A percentile compares a stretch with the other conserved stretches of the same genome.
Conservation (phyloP, 2,113 vertebrate genomes). For the Bos taurus region ARS-UCD2.0 NC_037335.1:78694001-78694500, state of each 20-base stretch:
- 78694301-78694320: not conserved
- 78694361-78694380: not conserved
- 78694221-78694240: not conserved
- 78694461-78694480: accelerated
- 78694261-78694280: not conserved
- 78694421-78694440: not conserved
- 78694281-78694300: not conserved
- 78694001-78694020: not conserved
- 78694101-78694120: not conserved
- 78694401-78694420: not conserved
- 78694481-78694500: no score
- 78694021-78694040: not conserved
- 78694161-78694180: not conserved
- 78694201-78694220: not conserved
- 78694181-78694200: not conserved
- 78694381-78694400: not conserved
- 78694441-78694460: not conserved
- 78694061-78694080: not conserved
- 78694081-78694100: not conserved
- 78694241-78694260: not conserved
- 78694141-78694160: not conserved
- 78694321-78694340: not conserved
- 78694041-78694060: not conserved
- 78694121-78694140: not conserved
- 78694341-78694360: not conserved